Evolutionary conservation across 2,113 vertebrate species (phyloP), one percentile per base, ranked within the genome.

Genomic region (Physeter macrocephalus): DNA sequence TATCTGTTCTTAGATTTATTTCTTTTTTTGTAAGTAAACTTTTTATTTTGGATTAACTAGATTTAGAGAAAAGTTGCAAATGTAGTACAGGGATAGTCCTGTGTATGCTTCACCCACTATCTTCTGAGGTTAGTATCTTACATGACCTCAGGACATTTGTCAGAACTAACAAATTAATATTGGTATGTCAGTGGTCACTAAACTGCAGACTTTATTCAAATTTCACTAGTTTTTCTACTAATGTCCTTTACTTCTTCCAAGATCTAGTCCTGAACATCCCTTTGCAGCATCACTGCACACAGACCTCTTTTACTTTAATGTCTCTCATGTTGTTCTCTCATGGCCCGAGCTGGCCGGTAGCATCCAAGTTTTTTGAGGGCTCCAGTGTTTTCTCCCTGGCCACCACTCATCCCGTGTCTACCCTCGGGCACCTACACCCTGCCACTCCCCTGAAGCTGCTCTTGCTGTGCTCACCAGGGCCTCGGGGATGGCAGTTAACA

Each of bases 11-110:
- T 93, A 46, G 49, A 88, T 31, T 57, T 92, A 54, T 82, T n/a
- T 46, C 54, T 49, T 93, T 52, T 52, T 52, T 52, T 52, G 15
- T 74, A 78, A 41, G 36, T 86, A 46, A 64, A 57, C 12, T 34
- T 66, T 80, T 61, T 20, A 59, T 80, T 77, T 31, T 61, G 43
- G 17, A 69, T 49, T 87, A 46, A 43, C 83, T 78, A 52, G 39
- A 86, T 52, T 78, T 94, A 49, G 52, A 89, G 88, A 54, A 83
- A 95, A 90, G 17, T 62, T 54, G 34, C 17, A n/a, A 20, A 66
- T 10, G 46, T 80, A 78, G 29, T 72, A 7, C 31, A 94, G n/a
- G 77, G 39, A 54, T 29, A 59, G 9, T 27, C 8, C 21, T 49
- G 1, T 49, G 2, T 39, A 21, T 0, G 21, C 2, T 61, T 80